phyloP scores from a whole-genome alignment of 2,113 vertebrate genomes.

The Serinus canaria region DNA sequence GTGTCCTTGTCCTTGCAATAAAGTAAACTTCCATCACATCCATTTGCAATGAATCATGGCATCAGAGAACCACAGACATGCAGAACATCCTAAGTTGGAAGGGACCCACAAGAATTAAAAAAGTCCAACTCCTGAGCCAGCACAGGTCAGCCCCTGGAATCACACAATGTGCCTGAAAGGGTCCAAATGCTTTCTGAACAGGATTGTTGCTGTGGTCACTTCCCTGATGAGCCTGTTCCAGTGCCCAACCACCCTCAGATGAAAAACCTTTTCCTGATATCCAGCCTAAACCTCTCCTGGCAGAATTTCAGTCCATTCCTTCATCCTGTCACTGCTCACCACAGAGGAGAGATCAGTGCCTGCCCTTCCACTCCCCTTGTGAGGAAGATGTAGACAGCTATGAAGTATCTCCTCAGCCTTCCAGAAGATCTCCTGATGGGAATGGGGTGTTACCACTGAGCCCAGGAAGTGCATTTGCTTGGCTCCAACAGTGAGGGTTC shows the following conservation, averaged over 20 bases:
- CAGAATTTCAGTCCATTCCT: background rate
- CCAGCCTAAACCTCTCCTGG: background rate
- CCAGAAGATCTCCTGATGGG: background rate
- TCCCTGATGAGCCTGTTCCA: background rate
- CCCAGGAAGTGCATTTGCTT: background rate
- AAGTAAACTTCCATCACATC: background rate
- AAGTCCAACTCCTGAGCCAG: background rate
- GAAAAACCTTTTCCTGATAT: background rate
- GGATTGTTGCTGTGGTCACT: background rate
- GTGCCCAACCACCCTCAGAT: background rate
- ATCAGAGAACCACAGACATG: rapidly evolving
- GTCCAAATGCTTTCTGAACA: background rate
- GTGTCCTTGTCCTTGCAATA: background rate
- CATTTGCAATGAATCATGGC: background rate
- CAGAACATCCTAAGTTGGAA: background rate
- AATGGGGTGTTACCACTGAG: background rate
- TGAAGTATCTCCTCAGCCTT: background rate
- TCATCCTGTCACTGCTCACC: background rate
- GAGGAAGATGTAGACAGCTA: background rate
- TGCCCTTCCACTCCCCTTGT: rapidly evolving
- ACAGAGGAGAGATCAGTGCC: background rate
- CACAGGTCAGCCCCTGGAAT: background rate
- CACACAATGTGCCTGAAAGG: background rate
- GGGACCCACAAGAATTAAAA: background rate
- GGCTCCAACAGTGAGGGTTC: background rate